Conservation (phyloP, 2,797 vertebrate species). For the Pempheris klunzingeri region DNA sequence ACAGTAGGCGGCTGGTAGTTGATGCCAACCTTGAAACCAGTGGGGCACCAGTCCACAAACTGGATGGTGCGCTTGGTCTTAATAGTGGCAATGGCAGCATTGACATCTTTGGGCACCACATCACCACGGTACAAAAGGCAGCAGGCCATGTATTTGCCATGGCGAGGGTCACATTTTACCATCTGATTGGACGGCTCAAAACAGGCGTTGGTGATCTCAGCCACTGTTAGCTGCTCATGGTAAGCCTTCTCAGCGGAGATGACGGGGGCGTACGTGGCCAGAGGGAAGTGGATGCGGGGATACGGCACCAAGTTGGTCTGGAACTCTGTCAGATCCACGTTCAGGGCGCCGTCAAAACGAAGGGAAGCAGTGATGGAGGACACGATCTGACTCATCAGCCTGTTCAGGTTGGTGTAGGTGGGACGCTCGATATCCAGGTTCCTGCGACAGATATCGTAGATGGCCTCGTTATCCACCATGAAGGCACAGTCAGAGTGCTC, state of each 20-base stretch:
- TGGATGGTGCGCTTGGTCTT: too few species aligned
- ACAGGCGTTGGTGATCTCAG: too few species aligned
- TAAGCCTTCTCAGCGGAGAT: slow-evolving; percentile 12
- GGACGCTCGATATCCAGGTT: not conserved
- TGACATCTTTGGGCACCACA: slow-evolving; percentile 23
- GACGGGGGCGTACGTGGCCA: slow-evolving; percentile 8
- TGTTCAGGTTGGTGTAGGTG: slow-evolving; percentile 6
- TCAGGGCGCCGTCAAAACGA: slow-evolving; percentile 12
- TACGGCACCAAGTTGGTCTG: slow-evolving; percentile 22
- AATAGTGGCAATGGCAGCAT: slow-evolving; percentile 15
- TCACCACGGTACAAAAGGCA: slow-evolving; percentile 20
- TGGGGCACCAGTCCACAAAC: too few species aligned
- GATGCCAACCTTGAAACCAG: too few species aligned
- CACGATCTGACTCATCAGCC: slow-evolving; percentile 6
- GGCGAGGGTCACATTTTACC: too few species aligned
- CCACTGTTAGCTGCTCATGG: too few species aligned
- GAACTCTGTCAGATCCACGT: slow-evolving; percentile 14
- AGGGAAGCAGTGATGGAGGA: slow-evolving; percentile 2
- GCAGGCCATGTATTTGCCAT: slow-evolving; percentile 20
- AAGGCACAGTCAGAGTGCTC: slow-evolving; percentile 5
- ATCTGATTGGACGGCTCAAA: too few species aligned
- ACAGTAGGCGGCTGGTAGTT: slow-evolving; percentile 14
- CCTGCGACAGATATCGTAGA: not conserved
- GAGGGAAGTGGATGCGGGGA: slow-evolving; percentile 16
- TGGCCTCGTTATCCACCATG: slow-evolving; percentile 3